These are phyloP conservation scores for Heterocephalus glaber DNA, from an alignment of 2,113 vertebrate species.

Conservation along the genomic window DNA sequence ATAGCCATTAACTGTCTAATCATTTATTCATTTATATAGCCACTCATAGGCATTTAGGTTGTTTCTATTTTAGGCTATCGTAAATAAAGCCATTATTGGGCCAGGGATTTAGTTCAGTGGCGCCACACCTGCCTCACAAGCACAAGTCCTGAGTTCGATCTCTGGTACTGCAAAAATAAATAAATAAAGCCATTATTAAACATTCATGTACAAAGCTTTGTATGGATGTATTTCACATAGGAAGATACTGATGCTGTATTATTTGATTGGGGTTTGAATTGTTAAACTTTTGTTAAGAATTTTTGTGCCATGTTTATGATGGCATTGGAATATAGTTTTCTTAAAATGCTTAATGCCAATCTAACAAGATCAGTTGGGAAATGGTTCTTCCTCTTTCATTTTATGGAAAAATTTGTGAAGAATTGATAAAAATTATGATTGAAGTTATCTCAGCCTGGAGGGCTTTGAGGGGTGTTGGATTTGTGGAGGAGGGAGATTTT, in stretches of 20 bases:
- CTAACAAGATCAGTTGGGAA: background rate
- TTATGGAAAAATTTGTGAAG: background rate
- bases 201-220: background rate
- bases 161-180: too few species aligned
- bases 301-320: background rate
- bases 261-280: slow-evolving; percentile 9
- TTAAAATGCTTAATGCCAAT: background rate
- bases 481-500: background rate
- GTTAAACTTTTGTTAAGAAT: slow-evolving; percentile 23
- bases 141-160: too few species aligned
- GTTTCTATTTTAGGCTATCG: background rate
- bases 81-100: slow-evolving; percentile 19
- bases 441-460: background rate
- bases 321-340: background rate
- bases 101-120: too few species aligned
- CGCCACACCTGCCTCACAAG: too few species aligned
- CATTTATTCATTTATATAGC: background rate
- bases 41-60: background rate
- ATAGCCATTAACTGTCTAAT: background rate
- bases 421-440: background rate
- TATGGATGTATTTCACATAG: background rate
- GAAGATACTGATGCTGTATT: background rate
- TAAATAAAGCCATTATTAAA: slow-evolving; percentile 12
- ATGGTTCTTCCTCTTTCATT: background rate
- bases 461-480: background rate